Evolutionary conservation across 1,140 invertebrate genomes (phyloP).

Genomic region (Zaprionus gabonicus): DNA sequence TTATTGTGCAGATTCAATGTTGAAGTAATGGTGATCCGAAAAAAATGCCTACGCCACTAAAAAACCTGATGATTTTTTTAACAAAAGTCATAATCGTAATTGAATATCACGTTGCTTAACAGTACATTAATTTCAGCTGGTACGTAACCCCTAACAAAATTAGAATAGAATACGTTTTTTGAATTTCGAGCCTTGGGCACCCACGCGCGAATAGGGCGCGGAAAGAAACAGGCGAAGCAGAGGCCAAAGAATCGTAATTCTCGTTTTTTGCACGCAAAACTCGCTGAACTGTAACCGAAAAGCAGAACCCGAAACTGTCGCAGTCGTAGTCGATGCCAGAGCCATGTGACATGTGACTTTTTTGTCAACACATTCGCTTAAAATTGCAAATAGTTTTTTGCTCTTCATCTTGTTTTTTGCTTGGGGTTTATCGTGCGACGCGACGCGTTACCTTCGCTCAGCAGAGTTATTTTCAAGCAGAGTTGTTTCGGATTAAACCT

Average conservation of each 20-base stretch:
- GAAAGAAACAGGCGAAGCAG: neutral
- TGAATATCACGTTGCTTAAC: neutral
- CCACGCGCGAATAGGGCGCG: constrained; percentile 9
- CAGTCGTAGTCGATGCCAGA: constrained; percentile 1
- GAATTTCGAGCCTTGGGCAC: constrained; percentile 12
- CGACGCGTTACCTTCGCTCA: constrained; percentile 8
- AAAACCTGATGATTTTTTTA: no score
- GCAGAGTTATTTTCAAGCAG: constrained; percentile 6
- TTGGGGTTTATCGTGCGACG: neutral
- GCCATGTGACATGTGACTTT: constrained; percentile 56
- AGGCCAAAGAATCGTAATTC: neutral
- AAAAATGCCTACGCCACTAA: no score
- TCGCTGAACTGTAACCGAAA: constrained; percentile 54
- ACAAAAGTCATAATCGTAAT: no score
- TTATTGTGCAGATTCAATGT: no score
- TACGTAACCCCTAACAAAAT: neutral
- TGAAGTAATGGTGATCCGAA: no score
- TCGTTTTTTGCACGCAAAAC: constrained; percentile 48
- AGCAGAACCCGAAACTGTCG: constrained; percentile 13
- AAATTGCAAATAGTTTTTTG: constrained; percentile 44
- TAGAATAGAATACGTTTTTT: no score
- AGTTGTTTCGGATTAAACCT: constrained; percentile 2
- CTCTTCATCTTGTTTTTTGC: neutral
- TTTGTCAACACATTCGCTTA: constrained; percentile 43
- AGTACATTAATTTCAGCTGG: neutral